These are phyloP conservation scores for Leptinotarsa texana DNA, from an alignment of 1,140 invertebrate species.

Conservation along the genomic window DNA sequence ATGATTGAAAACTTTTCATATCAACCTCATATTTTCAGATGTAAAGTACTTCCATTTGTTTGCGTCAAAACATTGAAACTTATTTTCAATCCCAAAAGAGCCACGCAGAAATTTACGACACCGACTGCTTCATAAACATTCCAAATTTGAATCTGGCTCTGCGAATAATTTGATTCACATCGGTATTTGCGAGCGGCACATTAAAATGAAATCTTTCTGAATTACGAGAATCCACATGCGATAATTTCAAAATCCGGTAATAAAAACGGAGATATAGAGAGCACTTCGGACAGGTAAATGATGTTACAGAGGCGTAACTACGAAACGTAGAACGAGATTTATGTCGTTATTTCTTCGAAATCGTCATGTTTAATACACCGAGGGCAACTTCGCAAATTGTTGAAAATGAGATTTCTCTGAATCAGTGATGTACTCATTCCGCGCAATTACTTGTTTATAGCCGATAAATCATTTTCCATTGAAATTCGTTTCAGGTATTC, in stretches of 20 bases:
- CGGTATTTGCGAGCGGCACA: slow-evolving; percentile 41
- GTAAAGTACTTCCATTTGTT: too few relatives aligned
- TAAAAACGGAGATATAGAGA: slow-evolving; percentile 38
- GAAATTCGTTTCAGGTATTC: too few relatives aligned
- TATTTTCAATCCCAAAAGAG: not conserved
- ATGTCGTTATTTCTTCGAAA: not conserved
- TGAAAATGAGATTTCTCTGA: not conserved
- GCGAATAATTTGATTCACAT: slow-evolving; percentile 43
- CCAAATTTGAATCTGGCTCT: slow-evolving; percentile 37
- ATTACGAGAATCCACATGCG: slow-evolving; percentile 41
- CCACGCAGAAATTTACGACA: not conserved
- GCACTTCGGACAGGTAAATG: slow-evolving; percentile 35
- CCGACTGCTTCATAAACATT: slow-evolving; percentile 21
- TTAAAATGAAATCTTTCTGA: slow-evolving; percentile 46
- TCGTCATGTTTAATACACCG: not conserved
- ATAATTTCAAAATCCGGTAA: slow-evolving; percentile 42
- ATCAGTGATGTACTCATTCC: not conserved
- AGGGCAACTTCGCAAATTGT: not conserved
- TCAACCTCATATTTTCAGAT: too few relatives aligned
- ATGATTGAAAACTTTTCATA: too few relatives aligned
- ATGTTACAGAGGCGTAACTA: slow-evolving; percentile 30
- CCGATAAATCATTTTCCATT: too few relatives aligned
- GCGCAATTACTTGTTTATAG: too few relatives aligned
- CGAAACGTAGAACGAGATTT: not conserved
- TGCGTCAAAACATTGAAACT: not conserved